Base-by-base conservation (phyloP, 2,888 invertebrate species). In the Diarsia mendica region DNA sequence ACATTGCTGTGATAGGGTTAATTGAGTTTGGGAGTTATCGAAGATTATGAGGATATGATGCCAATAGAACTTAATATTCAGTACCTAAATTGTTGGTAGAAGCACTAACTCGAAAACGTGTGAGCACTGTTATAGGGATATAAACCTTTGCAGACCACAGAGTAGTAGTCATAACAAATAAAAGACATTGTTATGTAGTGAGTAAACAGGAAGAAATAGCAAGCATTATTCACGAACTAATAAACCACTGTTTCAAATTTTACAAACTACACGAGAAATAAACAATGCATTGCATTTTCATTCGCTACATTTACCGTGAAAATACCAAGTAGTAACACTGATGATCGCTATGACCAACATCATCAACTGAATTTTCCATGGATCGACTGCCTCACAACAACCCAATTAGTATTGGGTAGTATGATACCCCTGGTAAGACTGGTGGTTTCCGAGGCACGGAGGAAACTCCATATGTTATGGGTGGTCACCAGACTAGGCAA, bases 141-240 rank as follows among this genome's bases (percentile, higher is more conserved):
- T 13, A 46, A 58, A 49, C 20, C 46, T 11, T 63, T 2, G 20
- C 11, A 23, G 23, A 46, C 66, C 49, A 55, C 15, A 49, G 2
- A 49, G 20, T 23, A 53, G 64, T 51, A 61, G 61, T 58, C 51
- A 63, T 72, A 72, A 69, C 65, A 53, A 68, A 63, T 46, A 55
- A 28, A 82, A 53, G 67, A 65, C 53, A 15, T 44, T 67, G 67
- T 39, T 70, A 15, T 67, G 28, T n/a, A 58, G 46, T 49, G 18
- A 55, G n/a, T 71, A 79, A 81, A 82, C 83, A 83, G 82, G 68
- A 83, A 67, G 66, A 72, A 66, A 72, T 69, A 46, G 51, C 51
- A 44, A 33, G 33, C 67, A 79, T 79, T 79, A 70, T 55, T 82
- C 69, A 78, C 46, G n/a, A 81, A 64, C 53, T 10, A 70, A 70